Evolutionary conservation across 2,113 vertebrate species (phyloP).

Genomic region (Eulemur rufifrons): DNA sequence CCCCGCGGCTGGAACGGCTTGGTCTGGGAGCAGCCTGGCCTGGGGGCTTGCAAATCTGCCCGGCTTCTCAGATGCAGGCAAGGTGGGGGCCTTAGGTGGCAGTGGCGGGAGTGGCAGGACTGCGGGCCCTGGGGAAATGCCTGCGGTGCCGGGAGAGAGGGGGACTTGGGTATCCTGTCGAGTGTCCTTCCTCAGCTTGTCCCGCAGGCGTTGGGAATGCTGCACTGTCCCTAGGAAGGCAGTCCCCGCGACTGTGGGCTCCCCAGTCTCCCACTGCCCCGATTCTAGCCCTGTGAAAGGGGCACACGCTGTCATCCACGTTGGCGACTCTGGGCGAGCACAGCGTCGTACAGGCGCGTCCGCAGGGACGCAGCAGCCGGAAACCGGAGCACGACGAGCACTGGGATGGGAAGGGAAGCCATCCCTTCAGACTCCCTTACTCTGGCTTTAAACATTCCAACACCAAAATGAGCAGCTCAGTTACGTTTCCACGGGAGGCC

Average conservation of each 20-base stretch:
- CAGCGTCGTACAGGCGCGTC: not conserved
- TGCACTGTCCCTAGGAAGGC: too few relatives aligned
- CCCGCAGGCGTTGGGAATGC: not conserved
- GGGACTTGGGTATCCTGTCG: not conserved
- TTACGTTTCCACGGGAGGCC: not conserved
- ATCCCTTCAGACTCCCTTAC: not conserved
- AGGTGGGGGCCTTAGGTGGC: not conserved
- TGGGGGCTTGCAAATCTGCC: not conserved
- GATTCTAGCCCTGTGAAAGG: not conserved
- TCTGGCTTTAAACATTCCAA: not conserved
- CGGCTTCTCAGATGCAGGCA: not conserved
- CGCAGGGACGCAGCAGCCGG: not conserved
- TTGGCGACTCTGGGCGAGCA: not conserved
- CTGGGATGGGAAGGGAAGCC: not conserved
- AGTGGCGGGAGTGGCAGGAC: not conserved
- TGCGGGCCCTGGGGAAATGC: not conserved
- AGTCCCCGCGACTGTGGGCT: not conserved
- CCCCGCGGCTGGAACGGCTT: fast-evolving
- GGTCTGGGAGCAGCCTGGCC: not conserved
- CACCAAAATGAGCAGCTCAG: not conserved
- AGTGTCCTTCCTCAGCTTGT: not conserved
- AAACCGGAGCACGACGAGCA: not conserved
- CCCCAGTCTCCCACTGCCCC: fast-evolving
- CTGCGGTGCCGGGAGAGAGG: not conserved
- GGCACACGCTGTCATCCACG: too few relatives aligned